These are phyloP conservation scores for Glaucidium brasilianum DNA, from an alignment of 2,113 vertebrate species.

Conservation along the genomic window DNA sequence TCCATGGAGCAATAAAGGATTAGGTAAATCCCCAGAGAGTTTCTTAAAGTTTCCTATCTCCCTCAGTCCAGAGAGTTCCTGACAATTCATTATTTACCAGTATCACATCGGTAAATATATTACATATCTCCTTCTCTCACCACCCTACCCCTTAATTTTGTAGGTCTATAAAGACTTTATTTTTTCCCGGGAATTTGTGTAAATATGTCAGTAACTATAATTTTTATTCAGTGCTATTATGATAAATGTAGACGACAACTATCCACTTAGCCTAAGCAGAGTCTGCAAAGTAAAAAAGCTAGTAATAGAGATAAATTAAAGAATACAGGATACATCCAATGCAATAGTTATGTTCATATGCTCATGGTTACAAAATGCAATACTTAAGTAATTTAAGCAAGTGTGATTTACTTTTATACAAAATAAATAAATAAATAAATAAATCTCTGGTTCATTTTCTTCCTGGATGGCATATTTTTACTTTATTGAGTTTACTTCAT, in stretches of 20 bases:
- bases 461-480: neutral
- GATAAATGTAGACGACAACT: neutral
- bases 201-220: neutral
- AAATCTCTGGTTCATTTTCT: neutral
- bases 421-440: neutral
- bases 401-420: neutral
- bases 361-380: neutral
- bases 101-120: neutral
- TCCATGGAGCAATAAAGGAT: neutral
- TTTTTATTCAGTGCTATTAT: neutral
- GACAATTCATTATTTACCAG: neutral
- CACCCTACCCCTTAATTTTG: neutral
- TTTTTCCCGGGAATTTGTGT: neutral
- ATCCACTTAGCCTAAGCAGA: neutral
- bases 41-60: neutral
- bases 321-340: neutral
- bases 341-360: neutral
- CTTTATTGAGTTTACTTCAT: conserved; percentile 15
- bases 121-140: neutral
- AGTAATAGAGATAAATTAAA: neutral
- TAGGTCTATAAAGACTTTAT: neutral
- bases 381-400: neutral
- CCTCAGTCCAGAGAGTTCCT: neutral
- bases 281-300: neutral
- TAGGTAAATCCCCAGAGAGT: neutral